Base-by-base conservation (phyloP, 2,113 vertebrate species). In the Misgurnus mizolepis region DNA sequence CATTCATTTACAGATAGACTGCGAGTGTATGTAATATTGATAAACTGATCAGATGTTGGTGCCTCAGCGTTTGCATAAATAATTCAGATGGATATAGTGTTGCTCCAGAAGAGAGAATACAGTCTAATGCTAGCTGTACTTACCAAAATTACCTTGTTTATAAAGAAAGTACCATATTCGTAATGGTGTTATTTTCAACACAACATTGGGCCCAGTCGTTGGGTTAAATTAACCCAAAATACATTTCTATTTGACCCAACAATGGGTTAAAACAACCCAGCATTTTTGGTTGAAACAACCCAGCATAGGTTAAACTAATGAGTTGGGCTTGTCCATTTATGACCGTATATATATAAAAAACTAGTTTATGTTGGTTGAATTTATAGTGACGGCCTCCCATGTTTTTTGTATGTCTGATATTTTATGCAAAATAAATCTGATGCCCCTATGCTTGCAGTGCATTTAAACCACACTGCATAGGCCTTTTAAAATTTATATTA, bases 31-130 rank as follows among this genome's bases (percentile, higher is more conserved):
- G 3, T n/a, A 75, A 62, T 64, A 75, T 75, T 49, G 47, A 75
- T 64, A 15, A 61, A 8, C 56, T 47, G 58, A 75, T 75, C 58
- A 50, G 43, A 75, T 75, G 72, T 75, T 64, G 58, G 18, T 64
- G 58, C 27, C 72, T 75, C 5, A 4, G 60, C 58, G 27, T 75
- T 49, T 41, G 15, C 72, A 75, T 75, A 0, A 64, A 75, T 75
- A 64, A 75, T 75, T 75, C 72, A 64, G 18, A 39, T 7, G 5
- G 4, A 62, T 47, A 75, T 17, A 47, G 7, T 62, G 18, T 62
- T 7, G 18, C n/a, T 61, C 17, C n/a, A 27, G 41, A n/a, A 58
- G 55, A 49, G 58, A 62, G 58, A 49, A 75, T 7, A 64, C 41
- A 47, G 50, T 9, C 56, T 22, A 70, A 17, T 53, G 9, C 45